A percentile compares a stretch with the other conserved stretches of the same genome.
Conservation (phyloP, 1,140 invertebrate genomes). For the Drosophila murphyi region DNA sequence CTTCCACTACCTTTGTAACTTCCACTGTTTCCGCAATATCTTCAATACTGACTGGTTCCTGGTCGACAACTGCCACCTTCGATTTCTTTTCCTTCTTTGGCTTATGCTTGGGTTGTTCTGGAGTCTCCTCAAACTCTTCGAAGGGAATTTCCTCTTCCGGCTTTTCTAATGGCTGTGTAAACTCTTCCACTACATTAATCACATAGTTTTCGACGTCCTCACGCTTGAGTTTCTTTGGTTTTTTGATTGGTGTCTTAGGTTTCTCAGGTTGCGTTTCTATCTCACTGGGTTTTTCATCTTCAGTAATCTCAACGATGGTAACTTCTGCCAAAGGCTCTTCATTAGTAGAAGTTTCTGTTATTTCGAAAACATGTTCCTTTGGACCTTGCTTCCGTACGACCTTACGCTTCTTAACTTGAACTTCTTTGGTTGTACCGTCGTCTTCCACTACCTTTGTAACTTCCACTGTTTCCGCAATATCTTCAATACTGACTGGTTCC, state of each 20-base stretch:
- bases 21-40: slow-evolving; percentile 54
- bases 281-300: slow-evolving; percentile 17
- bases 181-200: slow-evolving; percentile 70
- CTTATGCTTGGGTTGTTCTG: slow-evolving; percentile 41
- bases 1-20: slow-evolving; percentile 25
- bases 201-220: slow-evolving; percentile 62
- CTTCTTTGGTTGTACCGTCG: slow-evolving; percentile 48
- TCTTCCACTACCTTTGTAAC: slow-evolving; percentile 32
- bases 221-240: slow-evolving; percentile 59
- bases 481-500: slow-evolving; percentile 51
- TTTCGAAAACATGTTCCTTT: slow-evolving; percentile 61
- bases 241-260: slow-evolving; percentile 41
- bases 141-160: slow-evolving; percentile 26
- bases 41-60: slow-evolving; percentile 50
- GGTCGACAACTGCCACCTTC: slow-evolving; percentile 29
- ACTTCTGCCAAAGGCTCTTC: slow-evolving; percentile 60
- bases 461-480: slow-evolving; percentile 53
- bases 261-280: slow-evolving; percentile 14
- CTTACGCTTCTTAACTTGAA: slow-evolving; percentile 61
- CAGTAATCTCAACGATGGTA: slow-evolving; percentile 50
- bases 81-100: slow-evolving; percentile 53
- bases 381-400: slow-evolving; percentile 58
- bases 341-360: slow-evolving; percentile 49
- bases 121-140: slow-evolving; percentile 33
- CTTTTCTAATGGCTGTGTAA: slow-evolving; percentile 35